Percentiles rank a stretch among this genome's conserved stretches.
Evolutionary conservation across 1,140 invertebrate species (phyloP).

Genomic region (Schmidtea mediterranea): DNA sequence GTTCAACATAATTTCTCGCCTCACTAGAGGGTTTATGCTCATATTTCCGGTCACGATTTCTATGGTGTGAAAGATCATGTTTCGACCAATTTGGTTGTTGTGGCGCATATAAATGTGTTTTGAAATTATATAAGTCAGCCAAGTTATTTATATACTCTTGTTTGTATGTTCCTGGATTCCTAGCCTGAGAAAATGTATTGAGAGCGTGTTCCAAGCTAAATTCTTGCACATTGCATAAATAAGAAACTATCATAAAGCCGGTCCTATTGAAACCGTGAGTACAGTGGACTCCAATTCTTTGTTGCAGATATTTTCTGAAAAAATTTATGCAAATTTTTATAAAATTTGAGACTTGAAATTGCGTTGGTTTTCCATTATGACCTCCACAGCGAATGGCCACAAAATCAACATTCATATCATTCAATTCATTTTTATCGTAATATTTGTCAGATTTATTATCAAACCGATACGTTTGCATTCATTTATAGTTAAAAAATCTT

Average conservation of each 20-base stretch:
- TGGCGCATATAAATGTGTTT: slow-evolving; percentile 12
- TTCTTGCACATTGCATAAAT: slow-evolving; percentile 46
- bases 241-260: slow-evolving; percentile 65
- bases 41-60: too few relatives aligned
- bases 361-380: slow-evolving; percentile 27
- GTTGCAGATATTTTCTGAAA: slow-evolving; percentile 40
- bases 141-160: slow-evolving; percentile 36
- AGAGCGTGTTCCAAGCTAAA: slow-evolving; percentile 49
- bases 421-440: slow-evolving; percentile 51
- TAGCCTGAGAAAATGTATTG: slow-evolving; percentile 37
- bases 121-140: slow-evolving; percentile 40
- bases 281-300: slow-evolving; percentile 53
- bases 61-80: neutral
- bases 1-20: too few relatives aligned
- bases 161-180: slow-evolving; percentile 42
- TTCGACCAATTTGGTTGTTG: neutral
- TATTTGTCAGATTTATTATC: slow-evolving; percentile 86
- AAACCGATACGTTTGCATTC: slow-evolving; percentile 37
- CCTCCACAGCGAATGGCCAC: neutral
- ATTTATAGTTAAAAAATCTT: neutral
- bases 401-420: slow-evolving; percentile 18
- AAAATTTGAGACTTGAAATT: slow-evolving; percentile 48
- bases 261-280: slow-evolving; percentile 97
- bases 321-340: slow-evolving; percentile 47
- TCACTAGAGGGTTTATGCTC: too few relatives aligned